These are phyloP conservation scores for Struthidea cinerea DNA, from an alignment of 2,113 vertebrate species.

Conservation along the genomic window DNA sequence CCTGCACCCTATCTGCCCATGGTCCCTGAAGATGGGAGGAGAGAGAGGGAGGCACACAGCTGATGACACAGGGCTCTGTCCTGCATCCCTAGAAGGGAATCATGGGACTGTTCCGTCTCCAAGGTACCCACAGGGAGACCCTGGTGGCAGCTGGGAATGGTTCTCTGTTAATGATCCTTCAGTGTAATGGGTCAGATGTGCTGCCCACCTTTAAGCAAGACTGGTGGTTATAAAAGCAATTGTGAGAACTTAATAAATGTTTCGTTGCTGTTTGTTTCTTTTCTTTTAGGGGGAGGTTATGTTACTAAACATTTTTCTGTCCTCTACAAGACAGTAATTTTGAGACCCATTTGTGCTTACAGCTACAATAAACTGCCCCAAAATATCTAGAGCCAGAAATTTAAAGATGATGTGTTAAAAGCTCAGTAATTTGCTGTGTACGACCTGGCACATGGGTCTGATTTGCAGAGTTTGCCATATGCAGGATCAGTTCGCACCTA, in stretches of 20 bases:
- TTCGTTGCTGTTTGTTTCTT: not conserved
- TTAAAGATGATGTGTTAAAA: not conserved
- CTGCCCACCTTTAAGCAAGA: not conserved
- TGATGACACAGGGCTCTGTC: not conserved
- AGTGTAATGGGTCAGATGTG: accelerated
- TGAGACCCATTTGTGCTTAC: accelerated
- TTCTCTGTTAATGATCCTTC: not conserved
- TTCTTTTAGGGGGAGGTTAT: not conserved
- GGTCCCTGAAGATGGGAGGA: accelerated
- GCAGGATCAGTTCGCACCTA: accelerated
- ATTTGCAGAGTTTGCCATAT: not conserved
- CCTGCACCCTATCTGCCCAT: accelerated
- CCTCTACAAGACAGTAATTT: not conserved
- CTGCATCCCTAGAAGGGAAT: accelerated
- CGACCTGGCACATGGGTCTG: accelerated
- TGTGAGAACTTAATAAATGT: not conserved
- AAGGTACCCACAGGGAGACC: not conserved
- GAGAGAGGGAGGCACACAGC: not conserved
- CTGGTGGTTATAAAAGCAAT: not conserved
- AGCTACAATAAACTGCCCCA: not conserved
- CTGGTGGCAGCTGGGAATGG: not conserved
- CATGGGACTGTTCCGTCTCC: accelerated
- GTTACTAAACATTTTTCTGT: not conserved
- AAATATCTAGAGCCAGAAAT: not conserved
- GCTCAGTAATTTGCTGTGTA: not conserved